Evolutionary conservation across 1,140 invertebrate species (phyloP), one percentile per base, ranked within the genome.

Genomic region (Phymastichus coffea): DNA sequence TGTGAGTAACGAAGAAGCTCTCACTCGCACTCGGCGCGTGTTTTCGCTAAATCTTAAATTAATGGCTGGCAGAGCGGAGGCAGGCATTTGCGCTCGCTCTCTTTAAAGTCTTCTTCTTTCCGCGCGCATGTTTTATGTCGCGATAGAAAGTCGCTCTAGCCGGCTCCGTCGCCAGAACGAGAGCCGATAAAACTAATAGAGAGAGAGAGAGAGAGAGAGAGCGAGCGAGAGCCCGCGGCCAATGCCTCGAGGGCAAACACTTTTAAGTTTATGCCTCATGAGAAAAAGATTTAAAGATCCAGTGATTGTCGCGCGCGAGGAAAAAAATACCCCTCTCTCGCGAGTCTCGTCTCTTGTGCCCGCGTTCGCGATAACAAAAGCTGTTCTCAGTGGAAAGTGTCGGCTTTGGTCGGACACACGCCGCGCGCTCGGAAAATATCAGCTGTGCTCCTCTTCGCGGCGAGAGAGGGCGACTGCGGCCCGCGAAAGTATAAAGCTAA

Each of bases 31-130:
- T 12, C 19, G 20, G n/a, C 22, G 23, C 20, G 9, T 22, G 43
- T 48, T 57, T 37, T 38, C 57, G 38, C 30, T 59, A 59, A 53
- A 59, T 59, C 49, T 51, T 49, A 25, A 59, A 59, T 53, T 59
- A 59, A 53, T 53, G 41, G 46, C 41, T n/a, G n/a, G n/a, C n/a
- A n/a, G n/a, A n/a, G n/a, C n/a, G n/a, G 9, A 19, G 14, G 38
- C 9, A 40, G 38, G 17, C 2, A 15, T 40, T 0, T 4, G 30
- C 9, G 9, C 33, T n/a, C 37, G 17, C 23, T 14, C 35, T 17
- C 41, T 53, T 52, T 41, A 53, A 53, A 44, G 41, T 14, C 20
- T 19, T 6, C n/a, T n/a, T n/a, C n/a, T n/a, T n/a, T n/a, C n/a
- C 51, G 19, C 4, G 37, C 51, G 17, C 35, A 15, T 41, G 38